Conservation (phyloP, 2,888 invertebrate genomes). For the Nezara viridula region DNA sequence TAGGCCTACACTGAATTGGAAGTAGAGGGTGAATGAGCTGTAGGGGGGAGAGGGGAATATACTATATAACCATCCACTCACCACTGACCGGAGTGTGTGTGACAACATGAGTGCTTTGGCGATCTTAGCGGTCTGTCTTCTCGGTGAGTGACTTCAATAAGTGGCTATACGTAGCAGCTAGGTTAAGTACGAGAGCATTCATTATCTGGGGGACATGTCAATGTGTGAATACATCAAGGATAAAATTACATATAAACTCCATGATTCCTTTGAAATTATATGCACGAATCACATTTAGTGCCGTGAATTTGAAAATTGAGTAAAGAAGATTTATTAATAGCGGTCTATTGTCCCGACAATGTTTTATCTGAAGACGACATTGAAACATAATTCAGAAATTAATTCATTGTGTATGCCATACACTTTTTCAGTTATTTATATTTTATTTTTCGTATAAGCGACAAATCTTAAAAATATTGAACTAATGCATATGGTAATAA, state of each 20-base stretch:
- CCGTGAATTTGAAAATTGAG: too few species aligned
- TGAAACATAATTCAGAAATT: too few species aligned
- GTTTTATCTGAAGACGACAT: too few species aligned
- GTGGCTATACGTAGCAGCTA: background rate
- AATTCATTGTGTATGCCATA: too few species aligned
- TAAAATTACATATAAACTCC: background rate
- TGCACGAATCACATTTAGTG: background rate
- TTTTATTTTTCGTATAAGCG: too few species aligned
- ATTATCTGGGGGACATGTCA: background rate
- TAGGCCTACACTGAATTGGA: background rate
- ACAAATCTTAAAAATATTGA: too few species aligned
- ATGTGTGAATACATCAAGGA: background rate
- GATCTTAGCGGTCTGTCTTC: conserved; percentile 43
- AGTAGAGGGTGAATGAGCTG: conserved; percentile 1
- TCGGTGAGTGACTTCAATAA: conserved; percentile 22
- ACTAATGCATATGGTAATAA: too few species aligned
- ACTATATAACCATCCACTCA: conserved; percentile 27
- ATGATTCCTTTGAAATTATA: background rate
- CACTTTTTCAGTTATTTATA: too few species aligned
- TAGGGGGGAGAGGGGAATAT: background rate
- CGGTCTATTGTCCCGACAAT: too few species aligned
- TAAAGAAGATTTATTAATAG: too few species aligned
- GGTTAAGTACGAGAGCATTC: background rate
- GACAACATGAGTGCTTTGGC: conserved; percentile 31
- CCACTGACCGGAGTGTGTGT: background rate